phyloP scores from a whole-genome alignment of 2,797 vertebrate species.

The Onychomys leucogaster region DNA sequence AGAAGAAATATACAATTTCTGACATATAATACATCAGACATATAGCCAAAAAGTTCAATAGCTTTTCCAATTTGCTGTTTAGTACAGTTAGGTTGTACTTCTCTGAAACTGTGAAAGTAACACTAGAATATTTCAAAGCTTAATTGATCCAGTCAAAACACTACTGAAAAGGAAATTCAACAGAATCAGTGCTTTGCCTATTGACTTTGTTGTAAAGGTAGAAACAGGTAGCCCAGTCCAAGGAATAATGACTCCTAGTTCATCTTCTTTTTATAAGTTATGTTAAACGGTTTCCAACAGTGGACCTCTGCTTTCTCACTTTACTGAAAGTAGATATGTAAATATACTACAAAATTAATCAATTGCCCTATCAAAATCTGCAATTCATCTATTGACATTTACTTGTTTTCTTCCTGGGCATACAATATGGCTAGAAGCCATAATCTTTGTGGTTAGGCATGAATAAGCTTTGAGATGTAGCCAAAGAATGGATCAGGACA shows the following conservation, averaged over 20 bases:
- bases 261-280: neutral
- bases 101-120: conserved; percentile 4
- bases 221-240: neutral
- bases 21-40: neutral
- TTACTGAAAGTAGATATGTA: neutral
- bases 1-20: conserved; percentile 32
- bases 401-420: neutral
- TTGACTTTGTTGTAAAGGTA: neutral
- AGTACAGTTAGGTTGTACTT: neutral
- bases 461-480: neutral
- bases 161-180: neutral
- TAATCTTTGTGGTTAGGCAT: neutral
- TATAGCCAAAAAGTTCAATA: neutral
- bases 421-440: neutral
- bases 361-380: neutral
- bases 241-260: neutral
- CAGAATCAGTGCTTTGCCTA: neutral
- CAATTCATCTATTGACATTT: neutral
- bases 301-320: neutral
- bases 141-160: conserved; percentile 46
- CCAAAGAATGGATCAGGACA: neutral
- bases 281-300: neutral
- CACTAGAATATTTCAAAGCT: conserved; percentile 15
- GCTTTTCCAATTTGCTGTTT: conserved; percentile 19
- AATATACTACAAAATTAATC: neutral